These are phyloP conservation scores for Cladopsammia gracilis DNA, from an alignment of 64 coral and sea anemone species.

Conservation along the genomic window DNA sequence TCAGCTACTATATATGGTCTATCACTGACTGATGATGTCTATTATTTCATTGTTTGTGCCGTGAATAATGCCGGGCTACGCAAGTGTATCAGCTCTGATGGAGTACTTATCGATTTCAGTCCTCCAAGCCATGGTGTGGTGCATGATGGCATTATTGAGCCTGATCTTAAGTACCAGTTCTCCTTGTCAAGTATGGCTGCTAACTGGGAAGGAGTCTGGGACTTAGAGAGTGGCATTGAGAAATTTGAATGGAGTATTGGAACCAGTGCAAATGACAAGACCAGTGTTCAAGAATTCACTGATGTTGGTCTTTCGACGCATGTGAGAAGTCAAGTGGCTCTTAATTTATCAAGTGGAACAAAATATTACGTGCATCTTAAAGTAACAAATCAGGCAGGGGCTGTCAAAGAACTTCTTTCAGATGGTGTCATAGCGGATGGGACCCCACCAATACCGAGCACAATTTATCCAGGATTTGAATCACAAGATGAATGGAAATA, in stretches of 20 bases:
- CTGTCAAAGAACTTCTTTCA: constrained; percentile 62
- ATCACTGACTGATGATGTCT: constrained; percentile 41
- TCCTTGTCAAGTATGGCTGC: constrained; percentile 45
- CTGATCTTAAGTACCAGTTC: constrained; percentile 77
- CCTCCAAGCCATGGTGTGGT: constrained; percentile 75
- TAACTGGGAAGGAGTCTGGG: constrained; percentile 88
- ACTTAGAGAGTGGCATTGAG: constrained; percentile 73
- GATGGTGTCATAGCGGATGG: constrained; percentile 84
- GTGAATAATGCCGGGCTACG: constrained; percentile 64
- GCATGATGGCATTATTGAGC: constrained; percentile 79
- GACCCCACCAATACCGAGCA: constrained; percentile 68
- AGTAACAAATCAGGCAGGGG: constrained; percentile 74
- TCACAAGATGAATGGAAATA: constrained; percentile 50
- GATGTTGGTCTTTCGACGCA: constrained; percentile 66
- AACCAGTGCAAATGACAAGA: constrained; percentile 31
- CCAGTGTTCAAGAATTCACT: constrained; percentile 50
- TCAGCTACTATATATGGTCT: constrained; percentile 26
- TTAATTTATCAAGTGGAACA: constrained; percentile 51
- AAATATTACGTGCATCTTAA: constrained; percentile 72
- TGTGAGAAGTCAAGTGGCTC: constrained; percentile 37
- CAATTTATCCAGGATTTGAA: constrained; percentile 34
- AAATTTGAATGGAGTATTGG: constrained; percentile 87
- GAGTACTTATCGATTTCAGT: constrained; percentile 73
- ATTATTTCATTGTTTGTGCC: constrained; percentile 69
- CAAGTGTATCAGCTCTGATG: constrained; percentile 69